Evolutionary conservation across 2,888 invertebrate species (phyloP).

Genomic region (Macrophya alboannulata): DNA sequence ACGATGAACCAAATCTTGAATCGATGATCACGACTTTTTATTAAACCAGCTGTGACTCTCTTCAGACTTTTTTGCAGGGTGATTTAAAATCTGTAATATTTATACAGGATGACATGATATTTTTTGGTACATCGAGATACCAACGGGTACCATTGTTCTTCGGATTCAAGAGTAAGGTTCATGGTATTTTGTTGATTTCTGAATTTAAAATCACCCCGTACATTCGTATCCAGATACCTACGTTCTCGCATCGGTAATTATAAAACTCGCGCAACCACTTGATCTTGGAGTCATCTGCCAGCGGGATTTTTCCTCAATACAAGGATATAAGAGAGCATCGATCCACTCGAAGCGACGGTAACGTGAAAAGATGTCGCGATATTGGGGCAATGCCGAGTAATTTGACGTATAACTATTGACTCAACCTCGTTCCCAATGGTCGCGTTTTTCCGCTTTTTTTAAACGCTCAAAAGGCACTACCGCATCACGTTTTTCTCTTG

Average conservation of each 20-base stretch:
- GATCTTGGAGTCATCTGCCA: constrained; percentile 53
- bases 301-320: constrained; percentile 47
- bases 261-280: constrained; percentile 45
- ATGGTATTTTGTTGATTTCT: neutral
- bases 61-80: neutral
- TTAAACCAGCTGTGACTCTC: neutral
- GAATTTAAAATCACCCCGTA: constrained; percentile 3
- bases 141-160: constrained; percentile 1
- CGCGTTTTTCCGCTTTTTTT: neutral
- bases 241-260: constrained; percentile 48
- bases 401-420: constrained; percentile 72
- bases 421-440: neutral
- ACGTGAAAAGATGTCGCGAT: constrained; percentile 68
- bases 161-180: neutral
- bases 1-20: constrained; percentile 13
- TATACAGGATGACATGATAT: neutral
- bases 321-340: constrained; percentile 62
- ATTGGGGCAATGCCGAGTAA: constrained; percentile 66
- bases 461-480: neutral
- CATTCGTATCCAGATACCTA: neutral
- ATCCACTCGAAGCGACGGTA: constrained; percentile 64
- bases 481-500: neutral
- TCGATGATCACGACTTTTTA: neutral
- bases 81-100: neutral
- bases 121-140: neutral